Base-by-base conservation (phyloP, 2,797 vertebrate species). In the Garrulus glandarius region DNA sequence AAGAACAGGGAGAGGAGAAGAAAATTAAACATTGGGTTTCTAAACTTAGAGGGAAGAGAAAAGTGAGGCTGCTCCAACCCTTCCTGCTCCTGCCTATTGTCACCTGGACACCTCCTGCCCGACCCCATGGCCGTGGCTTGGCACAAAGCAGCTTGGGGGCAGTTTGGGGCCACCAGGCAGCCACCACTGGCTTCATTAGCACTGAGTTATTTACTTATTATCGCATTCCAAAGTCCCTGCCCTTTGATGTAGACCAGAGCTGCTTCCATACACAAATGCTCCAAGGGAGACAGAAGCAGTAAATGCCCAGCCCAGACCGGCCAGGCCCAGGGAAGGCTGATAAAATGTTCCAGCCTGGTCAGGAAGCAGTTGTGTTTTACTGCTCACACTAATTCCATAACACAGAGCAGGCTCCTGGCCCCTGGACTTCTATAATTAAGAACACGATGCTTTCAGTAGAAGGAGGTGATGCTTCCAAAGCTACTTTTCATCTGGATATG, bases 211-310 rank as follows among this genome's bases (percentile, higher is more conserved):
- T 82, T 49, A 64, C 90, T 93, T 87, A 79, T 81, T 92, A 85
- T 57, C 67, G 56, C 82, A 77, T 56, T 22, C 63, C 49, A 1
- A 30, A 63, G 64, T 39, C 79, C 44, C 86, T 87, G 78, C 32
- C 55, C 96, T 97, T 95, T 96, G 96, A 97, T 95, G 94, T 17
- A 90, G 91, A 85, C 52, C 93, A 95, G 95, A 89, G 93, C 88
- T 80, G 68, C 41, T 90, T 61, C 72, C 71, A 56, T 20, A 64
- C 70, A 78, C 94, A 91, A 82, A 88, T 77, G 79, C 60, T 93
- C 75, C 34, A 47, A 79, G 47, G 50, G 76, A 80, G 63, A 88
- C 67, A 89, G 87, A 84, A 69, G 49, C 9, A 72, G 91, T 76
- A 87, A 92, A 95, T n/a, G 61, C 46, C 13, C 30, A 30, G 39